These are phyloP conservation scores for Acrossocheilus fasciatus DNA, from an alignment of 2,797 vertebrate genomes.

Conservation along the genomic window DNA sequence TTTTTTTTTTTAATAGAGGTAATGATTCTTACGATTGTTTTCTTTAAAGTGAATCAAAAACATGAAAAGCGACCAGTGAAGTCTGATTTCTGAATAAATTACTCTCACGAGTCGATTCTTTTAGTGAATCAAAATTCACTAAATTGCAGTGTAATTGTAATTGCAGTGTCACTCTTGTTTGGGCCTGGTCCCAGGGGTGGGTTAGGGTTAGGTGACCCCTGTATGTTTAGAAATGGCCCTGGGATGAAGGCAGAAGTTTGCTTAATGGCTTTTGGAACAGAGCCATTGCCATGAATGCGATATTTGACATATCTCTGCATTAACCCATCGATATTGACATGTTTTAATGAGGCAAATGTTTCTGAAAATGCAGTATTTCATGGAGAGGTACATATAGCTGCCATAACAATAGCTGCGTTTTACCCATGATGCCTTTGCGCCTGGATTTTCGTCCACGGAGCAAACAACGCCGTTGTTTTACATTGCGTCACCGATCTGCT, in stretches of 20 bases:
- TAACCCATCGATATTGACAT: not conserved
- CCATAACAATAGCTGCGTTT: not conserved
- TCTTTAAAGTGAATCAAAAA: not conserved
- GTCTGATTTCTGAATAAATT: not conserved
- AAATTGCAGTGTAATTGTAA: too few species aligned
- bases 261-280: not conserved
- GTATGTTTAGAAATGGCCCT: not conserved
- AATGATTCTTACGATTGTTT: not conserved
- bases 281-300: not conserved
- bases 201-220: not conserved
- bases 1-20: not conserved
- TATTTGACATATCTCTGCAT: not conserved
- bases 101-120: not conserved
- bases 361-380: not conserved
- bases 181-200: too few species aligned
- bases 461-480: not conserved
- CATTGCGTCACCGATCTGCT: constrained; percentile 28
- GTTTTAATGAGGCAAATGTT: not conserved
- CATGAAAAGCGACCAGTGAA: not conserved
- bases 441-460: constrained; percentile 8
- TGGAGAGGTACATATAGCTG: not conserved
- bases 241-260: not conserved
- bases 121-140: not conserved
- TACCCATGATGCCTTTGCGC: not conserved
- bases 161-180: not conserved